Percentiles rank a stretch among this genome's conserved stretches.
Evolutionary conservation across 92 coral and sea anemone species (phyloP).

Genomic region (Siderastrea radians): DNA sequence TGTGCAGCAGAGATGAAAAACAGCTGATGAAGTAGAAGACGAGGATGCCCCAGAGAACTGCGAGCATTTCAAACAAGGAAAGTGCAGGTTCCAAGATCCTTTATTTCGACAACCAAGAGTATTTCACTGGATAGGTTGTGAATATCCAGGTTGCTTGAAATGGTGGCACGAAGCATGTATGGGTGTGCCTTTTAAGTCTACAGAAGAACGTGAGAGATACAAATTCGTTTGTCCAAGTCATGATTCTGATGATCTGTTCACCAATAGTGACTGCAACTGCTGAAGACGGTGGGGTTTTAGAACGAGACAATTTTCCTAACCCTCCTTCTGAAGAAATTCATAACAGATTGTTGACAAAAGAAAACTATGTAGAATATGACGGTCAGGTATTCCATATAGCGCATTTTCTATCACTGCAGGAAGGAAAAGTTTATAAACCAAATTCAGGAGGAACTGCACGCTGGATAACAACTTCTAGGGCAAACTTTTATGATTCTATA

Average conservation of each 20-base stretch:
- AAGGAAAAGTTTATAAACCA: not conserved
- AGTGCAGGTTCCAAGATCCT: not conserved
- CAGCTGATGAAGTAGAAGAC: not conserved
- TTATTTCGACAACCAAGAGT: not conserved
- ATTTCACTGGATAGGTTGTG: not conserved
- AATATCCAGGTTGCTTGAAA: not conserved
- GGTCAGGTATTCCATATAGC: not conserved
- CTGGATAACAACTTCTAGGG: not conserved
- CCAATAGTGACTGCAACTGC: not conserved
- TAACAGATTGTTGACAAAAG: not conserved
- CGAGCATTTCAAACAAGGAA: not conserved
- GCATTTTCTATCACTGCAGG: not conserved
- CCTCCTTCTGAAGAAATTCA: not conserved
- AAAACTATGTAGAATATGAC: not conserved
- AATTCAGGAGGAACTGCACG: not conserved
- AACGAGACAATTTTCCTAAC: not conserved
- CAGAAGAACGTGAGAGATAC: not conserved
- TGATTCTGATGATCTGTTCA: not conserved
- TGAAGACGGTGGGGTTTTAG: not conserved
- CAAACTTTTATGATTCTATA: not conserved
- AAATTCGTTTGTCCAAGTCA: not conserved
- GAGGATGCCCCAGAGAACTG: not conserved
- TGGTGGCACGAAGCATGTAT: not conserved
- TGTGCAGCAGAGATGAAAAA: not conserved
- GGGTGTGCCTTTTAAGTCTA: not conserved